phyloP scores from a whole-genome alignment of 35 echinoderm and acorn worm species.

The Apostichopus parvimensis region DNA sequence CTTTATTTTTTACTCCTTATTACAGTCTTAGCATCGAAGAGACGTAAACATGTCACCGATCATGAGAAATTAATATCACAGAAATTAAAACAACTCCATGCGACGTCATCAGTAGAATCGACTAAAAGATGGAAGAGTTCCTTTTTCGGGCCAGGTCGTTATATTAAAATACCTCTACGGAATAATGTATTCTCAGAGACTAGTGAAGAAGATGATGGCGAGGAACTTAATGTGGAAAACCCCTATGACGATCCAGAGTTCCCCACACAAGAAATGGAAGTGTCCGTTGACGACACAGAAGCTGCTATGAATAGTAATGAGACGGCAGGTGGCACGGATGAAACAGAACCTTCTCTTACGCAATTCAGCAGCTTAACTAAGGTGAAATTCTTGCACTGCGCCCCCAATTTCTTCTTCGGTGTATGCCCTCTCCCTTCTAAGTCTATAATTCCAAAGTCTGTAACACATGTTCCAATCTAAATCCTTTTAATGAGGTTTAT shows the following conservation, averaged over 20 bases:
- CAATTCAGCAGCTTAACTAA: constrained; percentile 33
- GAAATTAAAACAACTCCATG: constrained; percentile 16
- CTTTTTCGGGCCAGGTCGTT: neutral
- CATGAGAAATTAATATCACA: constrained; percentile 1
- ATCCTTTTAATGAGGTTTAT: too few species aligned
- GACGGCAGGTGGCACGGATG: neutral
- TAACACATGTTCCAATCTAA: too few species aligned
- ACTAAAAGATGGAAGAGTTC: constrained; percentile 7
- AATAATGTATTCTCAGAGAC: constrained; percentile 32
- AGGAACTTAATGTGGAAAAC: neutral
- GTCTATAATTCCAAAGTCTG: too few species aligned
- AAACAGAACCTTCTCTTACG: neutral
- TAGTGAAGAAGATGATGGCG: neutral
- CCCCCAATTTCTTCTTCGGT: too few species aligned
- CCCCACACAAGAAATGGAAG: constrained; percentile 2
- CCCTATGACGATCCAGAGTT: neutral
- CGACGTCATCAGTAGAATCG: constrained; percentile 4
- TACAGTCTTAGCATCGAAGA: constrained; percentile 1
- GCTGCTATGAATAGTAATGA: neutral
- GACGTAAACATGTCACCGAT: constrained; percentile 6
- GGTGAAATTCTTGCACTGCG: neutral
- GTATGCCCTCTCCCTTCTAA: too few species aligned
- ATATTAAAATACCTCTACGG: constrained; percentile 12
- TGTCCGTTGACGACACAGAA: neutral
- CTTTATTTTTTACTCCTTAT: neutral